A percentile compares a stretch with the other conserved stretches of the same genome.
Conservation (phyloP, 2,113 vertebrate species). For the Mirza zaza region DNA sequence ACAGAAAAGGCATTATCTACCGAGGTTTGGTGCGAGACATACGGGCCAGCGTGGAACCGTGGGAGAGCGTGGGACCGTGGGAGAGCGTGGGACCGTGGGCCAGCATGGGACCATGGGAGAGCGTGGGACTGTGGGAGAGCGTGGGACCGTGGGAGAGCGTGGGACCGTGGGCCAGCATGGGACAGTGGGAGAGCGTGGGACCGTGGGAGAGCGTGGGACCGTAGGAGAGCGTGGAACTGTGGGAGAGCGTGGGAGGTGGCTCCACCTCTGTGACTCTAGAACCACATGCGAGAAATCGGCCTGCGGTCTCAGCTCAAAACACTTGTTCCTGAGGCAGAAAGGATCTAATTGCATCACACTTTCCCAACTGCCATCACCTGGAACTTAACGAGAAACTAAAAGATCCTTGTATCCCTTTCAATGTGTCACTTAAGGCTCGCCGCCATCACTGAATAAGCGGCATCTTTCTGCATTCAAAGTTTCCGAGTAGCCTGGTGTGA, state of each 20-base stretch:
- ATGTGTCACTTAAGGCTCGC: not conserved
- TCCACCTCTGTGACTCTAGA: not conserved
- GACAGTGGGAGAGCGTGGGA: no score
- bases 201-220: no score
- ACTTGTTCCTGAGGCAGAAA: not conserved
- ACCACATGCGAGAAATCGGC: not conserved
- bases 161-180: no score
- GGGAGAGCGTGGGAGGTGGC: no score
- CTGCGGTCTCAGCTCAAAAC: not conserved
- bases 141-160: no score
- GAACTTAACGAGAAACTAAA: constrained; percentile 5
- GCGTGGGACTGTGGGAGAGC: no score
- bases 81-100: no score
- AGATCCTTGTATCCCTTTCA: not conserved
- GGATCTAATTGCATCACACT: not conserved
- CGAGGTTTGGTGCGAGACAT: not conserved
- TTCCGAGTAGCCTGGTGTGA: not conserved
- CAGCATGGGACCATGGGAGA: no score
- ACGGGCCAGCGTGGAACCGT: no score
- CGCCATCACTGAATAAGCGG: not conserved
- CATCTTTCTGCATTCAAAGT: not conserved
- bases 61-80: no score
- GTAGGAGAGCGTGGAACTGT: no score
- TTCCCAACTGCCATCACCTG: not conserved
- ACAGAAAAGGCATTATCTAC: not conserved